These are phyloP conservation scores for Aspidiotus rigidus DNA, from an alignment of 2,888 invertebrate genomes.

Conservation along the genomic window DNA sequence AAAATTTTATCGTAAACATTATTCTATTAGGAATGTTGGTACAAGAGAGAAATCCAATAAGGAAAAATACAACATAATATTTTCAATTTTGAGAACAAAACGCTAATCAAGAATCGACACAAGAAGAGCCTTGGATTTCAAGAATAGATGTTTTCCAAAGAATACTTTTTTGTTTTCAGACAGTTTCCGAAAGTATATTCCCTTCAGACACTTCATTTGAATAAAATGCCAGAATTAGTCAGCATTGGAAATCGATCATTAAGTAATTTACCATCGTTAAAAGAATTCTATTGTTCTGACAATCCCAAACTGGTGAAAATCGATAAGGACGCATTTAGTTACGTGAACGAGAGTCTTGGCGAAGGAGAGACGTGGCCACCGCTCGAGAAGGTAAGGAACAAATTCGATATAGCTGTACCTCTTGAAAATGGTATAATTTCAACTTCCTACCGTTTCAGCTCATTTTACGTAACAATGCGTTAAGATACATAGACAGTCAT, in stretches of 20 bases:
- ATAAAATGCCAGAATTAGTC: constrained; percentile 54
- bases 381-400: constrained; percentile 50
- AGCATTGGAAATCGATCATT: constrained; percentile 51
- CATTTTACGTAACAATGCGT: constrained; percentile 61
- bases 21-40: no score
- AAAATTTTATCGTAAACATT: no score
- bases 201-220: constrained; percentile 57
- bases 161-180: constrained; percentile 9
- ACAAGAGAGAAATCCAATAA: no score
- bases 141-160: background rate
- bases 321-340: constrained; percentile 52
- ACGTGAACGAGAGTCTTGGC: constrained; percentile 38
- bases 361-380: constrained; percentile 55
- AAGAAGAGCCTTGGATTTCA: constrained; percentile 2
- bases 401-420: background rate
- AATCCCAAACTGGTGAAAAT: constrained; percentile 55
- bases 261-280: constrained; percentile 47
- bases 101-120: background rate
- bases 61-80: no score
- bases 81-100: background rate
- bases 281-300: constrained; percentile 52
- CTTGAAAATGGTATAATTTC: background rate
- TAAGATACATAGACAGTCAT: constrained; percentile 56
- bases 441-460: constrained; percentile 48
- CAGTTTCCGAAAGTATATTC: constrained; percentile 52